Evolutionary conservation across 2,888 invertebrate species (phyloP).

Genomic region (Himalopsyche tibetana): DNA sequence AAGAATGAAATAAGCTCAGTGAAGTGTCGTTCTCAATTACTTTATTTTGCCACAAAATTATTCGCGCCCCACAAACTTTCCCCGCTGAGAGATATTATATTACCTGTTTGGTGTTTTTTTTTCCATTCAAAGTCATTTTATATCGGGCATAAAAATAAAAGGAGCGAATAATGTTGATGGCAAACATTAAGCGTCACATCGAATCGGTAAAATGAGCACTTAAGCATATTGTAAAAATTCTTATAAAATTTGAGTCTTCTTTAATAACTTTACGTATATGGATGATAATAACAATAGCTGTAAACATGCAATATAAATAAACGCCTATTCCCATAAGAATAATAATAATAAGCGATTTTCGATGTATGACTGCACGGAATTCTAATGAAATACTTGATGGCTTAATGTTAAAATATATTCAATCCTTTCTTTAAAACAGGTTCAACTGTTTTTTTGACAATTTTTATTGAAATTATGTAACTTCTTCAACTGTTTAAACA

Average conservation of each 20-base stretch:
- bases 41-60: constrained; percentile 38
- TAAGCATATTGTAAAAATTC: constrained; percentile 13
- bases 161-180: constrained; percentile 10
- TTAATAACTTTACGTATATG: not conserved
- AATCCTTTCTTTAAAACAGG: no score
- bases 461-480: no score
- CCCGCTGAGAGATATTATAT: constrained; percentile 11
- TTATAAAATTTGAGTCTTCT: not conserved
- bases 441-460: no score
- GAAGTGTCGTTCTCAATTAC: constrained; percentile 29
- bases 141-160: constrained; percentile 35
- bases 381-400: no score
- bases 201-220: not conserved
- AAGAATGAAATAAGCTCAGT: constrained; percentile 40
- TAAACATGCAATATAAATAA: not conserved
- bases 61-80: constrained; percentile 18
- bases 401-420: no score
- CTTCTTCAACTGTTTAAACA: no score
- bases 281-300: not conserved
- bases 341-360: no score
- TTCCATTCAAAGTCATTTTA: constrained; percentile 37
- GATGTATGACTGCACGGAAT: no score
- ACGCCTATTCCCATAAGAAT: not conserved
- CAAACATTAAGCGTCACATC: constrained; percentile 10
- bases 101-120: constrained; percentile 39